Conservation (phyloP, 2,797 vertebrate species). For the Synaphobranchus kaupii region DNA sequence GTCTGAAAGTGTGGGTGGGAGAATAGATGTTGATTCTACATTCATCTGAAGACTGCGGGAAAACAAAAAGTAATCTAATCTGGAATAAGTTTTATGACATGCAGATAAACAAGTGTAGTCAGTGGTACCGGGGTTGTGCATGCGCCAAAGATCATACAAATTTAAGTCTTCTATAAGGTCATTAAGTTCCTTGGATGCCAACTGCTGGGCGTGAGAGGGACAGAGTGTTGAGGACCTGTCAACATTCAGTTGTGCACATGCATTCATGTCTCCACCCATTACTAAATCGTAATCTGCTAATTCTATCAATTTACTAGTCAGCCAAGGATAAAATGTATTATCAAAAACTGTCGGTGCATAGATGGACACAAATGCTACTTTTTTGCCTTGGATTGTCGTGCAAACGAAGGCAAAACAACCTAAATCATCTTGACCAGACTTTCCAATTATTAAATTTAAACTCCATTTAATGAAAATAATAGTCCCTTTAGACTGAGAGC, state of each 20-base stretch:
- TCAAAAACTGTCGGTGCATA: not conserved
- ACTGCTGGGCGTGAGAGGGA: not conserved
- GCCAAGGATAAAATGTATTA: slow-evolving; percentile 4
- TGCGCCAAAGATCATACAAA: not conserved
- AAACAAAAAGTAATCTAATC: too few species aligned
- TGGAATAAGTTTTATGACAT: too few species aligned
- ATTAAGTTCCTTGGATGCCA: not conserved
- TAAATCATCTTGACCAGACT: not conserved
- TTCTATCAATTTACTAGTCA: not conserved
- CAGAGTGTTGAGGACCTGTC: not conserved
- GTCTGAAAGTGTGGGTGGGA: too few species aligned
- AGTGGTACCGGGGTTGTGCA: not conserved
- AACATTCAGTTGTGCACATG: slow-evolving; percentile 2
- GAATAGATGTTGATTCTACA: too few species aligned
- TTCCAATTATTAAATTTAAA: not conserved
- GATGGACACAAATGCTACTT: not conserved
- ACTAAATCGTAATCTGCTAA: not conserved
- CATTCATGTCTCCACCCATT: too few species aligned
- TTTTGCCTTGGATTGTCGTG: not conserved
- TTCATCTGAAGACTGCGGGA: too few species aligned
- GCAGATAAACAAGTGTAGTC: too few species aligned
- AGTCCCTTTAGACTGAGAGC: not conserved
- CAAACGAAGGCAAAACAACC: not conserved
- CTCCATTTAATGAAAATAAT: not conserved
- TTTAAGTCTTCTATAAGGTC: not conserved